phyloP scores from a whole-genome alignment of 92 coral and sea anemone species.

The Parazoanthus darwini region DNA sequence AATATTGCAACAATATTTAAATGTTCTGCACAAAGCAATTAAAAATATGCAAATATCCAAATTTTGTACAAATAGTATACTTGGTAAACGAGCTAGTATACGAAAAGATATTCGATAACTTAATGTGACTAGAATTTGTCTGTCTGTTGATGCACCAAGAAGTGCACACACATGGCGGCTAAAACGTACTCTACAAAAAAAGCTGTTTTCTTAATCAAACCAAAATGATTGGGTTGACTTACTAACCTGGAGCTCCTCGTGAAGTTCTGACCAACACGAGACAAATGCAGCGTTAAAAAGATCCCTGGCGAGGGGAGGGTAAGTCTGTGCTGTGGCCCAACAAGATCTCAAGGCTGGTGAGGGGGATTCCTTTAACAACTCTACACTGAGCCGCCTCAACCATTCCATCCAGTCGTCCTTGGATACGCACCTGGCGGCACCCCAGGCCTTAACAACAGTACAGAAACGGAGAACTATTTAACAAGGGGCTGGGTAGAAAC shows the following conservation, averaged over 20 bases:
- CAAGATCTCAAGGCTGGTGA: conserved; percentile 96
- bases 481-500: background rate
- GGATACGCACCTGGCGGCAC: conserved; percentile 92
- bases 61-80: too few relatives aligned
- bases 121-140: too few relatives aligned
- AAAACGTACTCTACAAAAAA: too few relatives aligned
- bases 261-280: conserved; percentile 99
- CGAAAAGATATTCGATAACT: too few relatives aligned
- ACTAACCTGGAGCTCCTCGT: conserved; percentile 87
- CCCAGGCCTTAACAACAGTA: conserved; percentile 80
- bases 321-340: conserved; percentile 96
- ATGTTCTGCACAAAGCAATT: too few relatives aligned
- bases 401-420: conserved; percentile 99
- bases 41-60: too few relatives aligned
- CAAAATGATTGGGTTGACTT: too few relatives aligned
- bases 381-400: conserved; percentile 92
- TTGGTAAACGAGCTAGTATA: too few relatives aligned
- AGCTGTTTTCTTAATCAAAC: too few relatives aligned
- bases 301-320: conserved; percentile 99
- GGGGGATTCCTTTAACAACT: conserved; percentile 96
- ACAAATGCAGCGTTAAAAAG: conserved; percentile 98
- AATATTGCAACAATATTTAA: too few relatives aligned
- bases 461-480: background rate
- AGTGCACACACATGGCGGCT: too few relatives aligned
- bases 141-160: too few relatives aligned